Evolutionary conservation across 1,140 invertebrate species (phyloP).

Genomic region (Sinonovacula constricta): DNA sequence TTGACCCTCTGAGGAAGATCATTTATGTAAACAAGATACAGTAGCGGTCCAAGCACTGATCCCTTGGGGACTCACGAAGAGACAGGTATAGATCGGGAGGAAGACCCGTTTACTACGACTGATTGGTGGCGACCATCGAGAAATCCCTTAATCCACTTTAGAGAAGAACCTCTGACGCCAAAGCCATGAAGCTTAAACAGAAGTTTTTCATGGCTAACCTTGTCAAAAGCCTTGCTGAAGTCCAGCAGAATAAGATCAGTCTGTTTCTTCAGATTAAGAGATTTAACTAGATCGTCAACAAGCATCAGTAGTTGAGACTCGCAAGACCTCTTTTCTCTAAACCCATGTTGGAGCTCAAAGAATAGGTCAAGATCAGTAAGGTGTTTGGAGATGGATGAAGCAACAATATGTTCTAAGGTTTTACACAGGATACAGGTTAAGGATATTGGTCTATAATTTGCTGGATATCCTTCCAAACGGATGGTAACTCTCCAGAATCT

Average conservation of each 20-base stretch:
- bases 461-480: constrained; percentile 1
- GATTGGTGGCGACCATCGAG: constrained; percentile 36
- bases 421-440: constrained; percentile 32
- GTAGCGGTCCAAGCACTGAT: constrained; percentile 48
- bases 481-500: not conserved
- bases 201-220: constrained; percentile 50
- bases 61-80: constrained; percentile 54
- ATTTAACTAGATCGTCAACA: not conserved
- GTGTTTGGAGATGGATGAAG: constrained; percentile 13
- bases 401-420: constrained; percentile 37
- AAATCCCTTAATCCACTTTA: constrained; percentile 52
- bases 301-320: not conserved
- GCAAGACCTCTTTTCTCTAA: constrained; percentile 31
- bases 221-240: constrained; percentile 57
- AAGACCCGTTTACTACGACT: constrained; percentile 42
- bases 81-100: no score
- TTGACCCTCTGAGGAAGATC: constrained; percentile 29
- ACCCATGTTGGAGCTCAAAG: constrained; percentile 34
- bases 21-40: no score
- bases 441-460: constrained; percentile 23
- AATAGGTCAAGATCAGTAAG: constrained; percentile 15
- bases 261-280: not conserved
- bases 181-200: constrained; percentile 39
- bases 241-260: constrained; percentile 44
- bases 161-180: constrained; percentile 24